Conservation (phyloP, 1,140 invertebrate species). For the Aphis craccivora region DNA sequence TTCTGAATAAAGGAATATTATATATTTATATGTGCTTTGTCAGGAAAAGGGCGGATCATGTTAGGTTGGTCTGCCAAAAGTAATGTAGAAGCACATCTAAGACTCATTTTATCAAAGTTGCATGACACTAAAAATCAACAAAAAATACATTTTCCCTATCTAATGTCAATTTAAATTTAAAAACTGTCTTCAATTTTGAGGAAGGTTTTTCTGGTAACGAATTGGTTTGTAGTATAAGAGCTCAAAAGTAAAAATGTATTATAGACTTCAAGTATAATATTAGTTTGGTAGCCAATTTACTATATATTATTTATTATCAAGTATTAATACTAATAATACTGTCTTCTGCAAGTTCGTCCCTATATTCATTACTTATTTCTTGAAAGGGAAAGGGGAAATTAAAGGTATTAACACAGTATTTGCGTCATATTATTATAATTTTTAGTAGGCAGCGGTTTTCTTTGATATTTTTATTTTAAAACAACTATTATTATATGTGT, state of each 20-base stretch:
- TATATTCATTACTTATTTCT: neutral
- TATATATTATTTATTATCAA: neutral
- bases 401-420: neutral
- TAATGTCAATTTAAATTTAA: neutral
- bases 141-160: neutral
- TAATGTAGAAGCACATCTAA: neutral
- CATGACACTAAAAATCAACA: neutral
- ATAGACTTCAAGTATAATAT: neutral
- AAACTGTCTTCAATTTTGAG: neutral
- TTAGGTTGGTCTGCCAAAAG: neutral
- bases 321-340: too few species aligned
- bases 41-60: too few species aligned
- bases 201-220: neutral
- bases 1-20: too few species aligned
- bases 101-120: neutral
- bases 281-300: neutral
- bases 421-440: neutral
- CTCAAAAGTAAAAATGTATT: neutral
- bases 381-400: too few species aligned
- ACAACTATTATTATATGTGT: too few species aligned
- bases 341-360: too few species aligned
- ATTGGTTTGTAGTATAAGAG: neutral
- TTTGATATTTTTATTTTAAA: too few species aligned
- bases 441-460: too few species aligned
- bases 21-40: too few species aligned